Percentiles rank a stretch among this genome's conserved stretches.
phyloP scores from a whole-genome alignment of 1,140 invertebrate genomes.

The Argopecten irradians region DNA sequence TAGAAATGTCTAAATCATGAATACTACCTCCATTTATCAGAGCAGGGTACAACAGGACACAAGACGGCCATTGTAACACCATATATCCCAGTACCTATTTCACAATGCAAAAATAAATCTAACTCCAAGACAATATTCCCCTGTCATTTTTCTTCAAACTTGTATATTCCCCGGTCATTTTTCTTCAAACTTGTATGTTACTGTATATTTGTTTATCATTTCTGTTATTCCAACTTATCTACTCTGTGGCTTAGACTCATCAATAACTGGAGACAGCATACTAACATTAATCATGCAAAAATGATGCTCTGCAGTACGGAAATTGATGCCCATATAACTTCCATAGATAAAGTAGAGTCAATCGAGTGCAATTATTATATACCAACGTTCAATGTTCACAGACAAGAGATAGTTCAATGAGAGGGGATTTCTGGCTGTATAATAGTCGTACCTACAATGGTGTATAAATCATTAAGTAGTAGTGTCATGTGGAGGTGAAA shows the following conservation, averaged over 20 bases:
- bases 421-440: constrained; percentile 1
- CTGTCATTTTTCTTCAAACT: too few relatives aligned
- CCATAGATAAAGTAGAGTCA: constrained; percentile 9
- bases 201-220: background rate
- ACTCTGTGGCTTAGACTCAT: background rate
- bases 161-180: too few relatives aligned
- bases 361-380: constrained; percentile 12
- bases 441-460: background rate
- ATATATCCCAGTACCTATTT: too few relatives aligned
- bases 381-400: background rate
- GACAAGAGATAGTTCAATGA: background rate
- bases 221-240: background rate
- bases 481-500: background rate
- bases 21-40: too few relatives aligned
- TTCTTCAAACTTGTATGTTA: too few relatives aligned
- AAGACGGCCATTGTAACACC: too few relatives aligned
- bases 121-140: too few relatives aligned
- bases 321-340: constrained; percentile 10
- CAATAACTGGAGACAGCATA: background rate
- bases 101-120: too few relatives aligned
- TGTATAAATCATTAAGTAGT: background rate
- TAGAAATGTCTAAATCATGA: too few relatives aligned
- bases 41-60: too few relatives aligned
- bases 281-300: constrained; percentile 4
- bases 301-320: background rate